phyloP scores from a whole-genome alignment of 2,888 invertebrate species.

The Drosophila barbarae region DNA sequence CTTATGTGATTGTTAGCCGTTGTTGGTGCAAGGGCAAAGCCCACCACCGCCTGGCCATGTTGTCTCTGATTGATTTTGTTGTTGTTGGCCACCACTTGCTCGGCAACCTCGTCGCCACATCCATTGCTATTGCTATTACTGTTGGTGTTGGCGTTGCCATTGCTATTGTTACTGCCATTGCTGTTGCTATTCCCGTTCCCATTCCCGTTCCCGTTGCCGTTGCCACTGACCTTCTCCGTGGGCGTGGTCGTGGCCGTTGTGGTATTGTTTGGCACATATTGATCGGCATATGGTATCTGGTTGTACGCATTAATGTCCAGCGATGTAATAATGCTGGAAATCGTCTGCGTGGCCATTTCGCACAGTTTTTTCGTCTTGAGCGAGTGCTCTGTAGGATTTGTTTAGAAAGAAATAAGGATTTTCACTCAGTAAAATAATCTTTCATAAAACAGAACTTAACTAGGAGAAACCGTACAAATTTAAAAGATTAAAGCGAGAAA shows the following conservation, averaged over 20 bases:
- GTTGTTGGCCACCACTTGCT: conserved; percentile 77
- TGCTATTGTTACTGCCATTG: conserved; percentile 5
- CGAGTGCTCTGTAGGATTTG: conserved; percentile 60
- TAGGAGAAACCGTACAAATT: background rate
- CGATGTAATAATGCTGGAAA: conserved; percentile 78
- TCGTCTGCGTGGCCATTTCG: conserved; percentile 80
- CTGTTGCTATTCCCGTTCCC: conserved; percentile 7
- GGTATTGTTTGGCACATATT: conserved; percentile 78
- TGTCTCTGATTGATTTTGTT: conserved; percentile 78
- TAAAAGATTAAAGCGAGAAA: background rate
- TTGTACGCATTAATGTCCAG: conserved; percentile 74
- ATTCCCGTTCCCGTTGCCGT: conserved; percentile 2
- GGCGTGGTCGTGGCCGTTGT: conserved; percentile 44
- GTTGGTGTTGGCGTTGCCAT: conserved; percentile 1
- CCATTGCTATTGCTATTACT: conserved; percentile 27
- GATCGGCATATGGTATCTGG: conserved; percentile 79
- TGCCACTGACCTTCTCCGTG: conserved; percentile 38
- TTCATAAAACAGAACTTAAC: background rate
- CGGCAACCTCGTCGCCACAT: conserved; percentile 27
- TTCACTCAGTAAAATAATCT: background rate
- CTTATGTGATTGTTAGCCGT: conserved; percentile 43
- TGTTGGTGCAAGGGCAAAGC: conserved; percentile 36
- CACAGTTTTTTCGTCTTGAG: conserved; percentile 77
- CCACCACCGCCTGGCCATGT: conserved; percentile 61
- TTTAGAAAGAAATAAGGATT: background rate